Conservation (phyloP, 2,113 vertebrate genomes). For the Phaethon lepturus region DNA sequence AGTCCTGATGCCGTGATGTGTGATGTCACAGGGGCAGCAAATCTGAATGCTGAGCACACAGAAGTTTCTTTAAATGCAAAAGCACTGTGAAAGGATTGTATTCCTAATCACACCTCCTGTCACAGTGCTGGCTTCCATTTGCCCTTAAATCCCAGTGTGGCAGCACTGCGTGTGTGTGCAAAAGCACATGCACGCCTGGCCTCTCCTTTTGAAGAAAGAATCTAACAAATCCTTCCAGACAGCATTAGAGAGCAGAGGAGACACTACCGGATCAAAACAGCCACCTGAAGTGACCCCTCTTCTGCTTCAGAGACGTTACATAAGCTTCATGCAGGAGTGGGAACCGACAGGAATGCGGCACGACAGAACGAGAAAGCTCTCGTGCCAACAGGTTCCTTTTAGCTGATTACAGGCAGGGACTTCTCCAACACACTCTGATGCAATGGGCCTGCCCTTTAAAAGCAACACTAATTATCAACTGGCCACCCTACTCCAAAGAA, state of each 20-base stretch:
- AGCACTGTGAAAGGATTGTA: not conserved
- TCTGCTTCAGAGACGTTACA: slow-evolving; percentile 10
- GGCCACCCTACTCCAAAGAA: not conserved
- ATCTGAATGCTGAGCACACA: slow-evolving; percentile 22
- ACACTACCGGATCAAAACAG: slow-evolving; percentile 16
- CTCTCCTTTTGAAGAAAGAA: slow-evolving; percentile 14
- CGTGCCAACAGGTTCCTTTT: not conserved
- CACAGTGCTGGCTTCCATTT: not conserved
- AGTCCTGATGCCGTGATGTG: not conserved
- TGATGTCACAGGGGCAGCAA: not conserved
- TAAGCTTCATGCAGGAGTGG: not conserved
- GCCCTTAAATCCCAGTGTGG: not conserved
- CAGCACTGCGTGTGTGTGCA: not conserved
- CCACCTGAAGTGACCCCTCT: slow-evolving; percentile 66
- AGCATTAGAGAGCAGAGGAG: slow-evolving; percentile 47
- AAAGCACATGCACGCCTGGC: not conserved
- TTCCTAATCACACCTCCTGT: not conserved
- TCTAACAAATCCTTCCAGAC: slow-evolving; percentile 64
- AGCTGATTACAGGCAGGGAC: not conserved
- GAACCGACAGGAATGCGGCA: not conserved
- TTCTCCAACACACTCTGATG: accelerated
- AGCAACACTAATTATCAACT: accelerated
- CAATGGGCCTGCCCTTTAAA: not conserved
- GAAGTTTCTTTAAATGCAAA: not conserved
- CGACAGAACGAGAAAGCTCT: not conserved